Evolutionary conservation across 2,113 vertebrate species (phyloP).

Genomic region (Hydrochoerus hydrochaeris): DNA sequence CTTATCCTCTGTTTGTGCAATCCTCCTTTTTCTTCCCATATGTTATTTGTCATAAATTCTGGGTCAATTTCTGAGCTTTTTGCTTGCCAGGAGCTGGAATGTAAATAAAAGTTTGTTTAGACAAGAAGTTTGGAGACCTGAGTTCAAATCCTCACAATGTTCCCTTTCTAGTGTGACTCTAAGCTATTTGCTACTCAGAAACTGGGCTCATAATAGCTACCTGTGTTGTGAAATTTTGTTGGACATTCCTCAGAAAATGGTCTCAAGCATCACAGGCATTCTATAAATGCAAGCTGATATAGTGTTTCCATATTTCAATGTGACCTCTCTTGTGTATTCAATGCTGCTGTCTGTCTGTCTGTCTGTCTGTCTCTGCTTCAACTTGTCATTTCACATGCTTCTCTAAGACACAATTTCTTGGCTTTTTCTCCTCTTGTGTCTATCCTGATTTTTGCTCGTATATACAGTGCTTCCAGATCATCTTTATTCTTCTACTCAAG

Average conservation of each 20-base stretch:
- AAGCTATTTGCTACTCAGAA: conserved; percentile 26
- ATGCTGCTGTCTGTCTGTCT: background rate
- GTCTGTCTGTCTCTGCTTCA: background rate
- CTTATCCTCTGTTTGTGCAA: background rate
- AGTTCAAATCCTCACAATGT: background rate
- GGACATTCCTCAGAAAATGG: background rate
- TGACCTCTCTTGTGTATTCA: background rate
- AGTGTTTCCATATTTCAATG: background rate
- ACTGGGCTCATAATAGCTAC: background rate
- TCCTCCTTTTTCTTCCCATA: background rate
- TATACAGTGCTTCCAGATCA: background rate
- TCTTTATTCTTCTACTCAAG: conserved; percentile 29
- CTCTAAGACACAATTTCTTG: background rate
- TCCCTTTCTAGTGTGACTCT: background rate
- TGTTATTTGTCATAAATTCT: background rate
- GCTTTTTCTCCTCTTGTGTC: background rate
- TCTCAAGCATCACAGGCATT: background rate
- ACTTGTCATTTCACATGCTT: background rate
- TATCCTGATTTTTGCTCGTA: background rate
- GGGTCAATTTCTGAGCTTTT: background rate
- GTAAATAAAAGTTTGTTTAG: background rate
- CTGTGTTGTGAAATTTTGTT: background rate
- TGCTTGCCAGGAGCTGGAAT: background rate
- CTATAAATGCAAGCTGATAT: background rate
- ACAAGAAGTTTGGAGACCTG: background rate